These are phyloP conservation scores for Lepus oiostolus DNA, from an alignment of 2,797 vertebrate genomes.

Conservation along the genomic window DNA sequence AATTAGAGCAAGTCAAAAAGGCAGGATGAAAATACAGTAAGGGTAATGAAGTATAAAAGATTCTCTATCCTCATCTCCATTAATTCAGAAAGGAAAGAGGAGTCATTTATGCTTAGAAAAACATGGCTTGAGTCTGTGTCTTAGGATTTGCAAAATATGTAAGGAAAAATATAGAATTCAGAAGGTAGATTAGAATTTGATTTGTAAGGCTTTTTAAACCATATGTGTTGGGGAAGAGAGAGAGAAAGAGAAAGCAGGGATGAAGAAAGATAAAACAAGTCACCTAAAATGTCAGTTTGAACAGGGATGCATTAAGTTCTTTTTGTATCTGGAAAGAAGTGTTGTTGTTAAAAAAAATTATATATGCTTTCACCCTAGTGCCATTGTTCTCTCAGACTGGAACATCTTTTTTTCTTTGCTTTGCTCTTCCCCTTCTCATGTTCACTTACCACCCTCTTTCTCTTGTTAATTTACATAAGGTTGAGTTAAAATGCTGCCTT, in stretches of 20 bases:
- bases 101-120: background rate
- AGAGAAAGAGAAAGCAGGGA: background rate
- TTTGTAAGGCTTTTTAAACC: background rate
- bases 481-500: background rate
- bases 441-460: background rate
- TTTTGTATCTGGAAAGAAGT: background rate
- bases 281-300: background rate
- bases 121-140: background rate
- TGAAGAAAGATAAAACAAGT: background rate
- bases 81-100: background rate
- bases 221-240: background rate
- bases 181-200: background rate
- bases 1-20: background rate
- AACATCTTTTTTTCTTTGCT: background rate
- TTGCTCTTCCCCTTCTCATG: background rate
- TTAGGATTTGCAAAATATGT: background rate
- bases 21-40: background rate
- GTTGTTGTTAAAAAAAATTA: background rate
- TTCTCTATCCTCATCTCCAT: background rate
- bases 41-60: background rate
- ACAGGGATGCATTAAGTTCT: background rate
- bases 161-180: background rate
- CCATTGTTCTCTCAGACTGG: background rate
- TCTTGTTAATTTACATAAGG: background rate
- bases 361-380: fast-evolving